Base-by-base conservation (phyloP, 2,888 invertebrate species). In the Amphimallon solstitiale region DNA sequence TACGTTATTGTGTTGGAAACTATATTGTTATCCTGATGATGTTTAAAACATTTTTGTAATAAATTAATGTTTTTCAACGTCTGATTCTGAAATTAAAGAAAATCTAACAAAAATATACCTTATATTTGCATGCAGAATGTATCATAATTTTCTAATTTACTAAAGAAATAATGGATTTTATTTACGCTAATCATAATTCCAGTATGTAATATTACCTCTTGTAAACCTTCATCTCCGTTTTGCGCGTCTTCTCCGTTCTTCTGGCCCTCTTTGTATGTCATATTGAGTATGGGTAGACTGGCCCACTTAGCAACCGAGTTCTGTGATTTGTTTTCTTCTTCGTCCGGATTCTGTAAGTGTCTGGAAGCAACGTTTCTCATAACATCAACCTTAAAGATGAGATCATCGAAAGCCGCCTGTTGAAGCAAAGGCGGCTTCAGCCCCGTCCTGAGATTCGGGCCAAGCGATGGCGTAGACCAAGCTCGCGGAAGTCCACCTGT, bases 351-450 rank as follows among this genome's bases (percentile, higher is more conserved):
- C 76, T 71, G 51, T n/a, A 63, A 40, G 14, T 76, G 72, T 40
- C 90, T 85, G 14, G 89, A 86, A 40, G 89, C 89, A 70, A 93
- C 89, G 79, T 93, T 93, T 54, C 94, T 84, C 86, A 92, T 91
- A 48, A 94, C 90, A 82, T 95, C 95, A 71, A 95, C 89, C 64
- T 90, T 87, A 84, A 93, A 95, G 10, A 88, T 81, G 73, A 88
- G 87, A 80, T 92, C 91, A 81, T 94, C 94, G 83, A 95, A 93
- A 43, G 93, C 91, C 46, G 94, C 94, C 81, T 94, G 93, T 79
- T 95, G 94, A 59, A 94, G 84, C 72, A 92, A 84, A 2, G 94
- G 94, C 19, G 94, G 92, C 76, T 91, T 90, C 63, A 95, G 86
- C 46, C 88, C 85, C 67, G 86, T 85, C 66, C 90, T 85, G 74